Conservation (phyloP, 1,140 invertebrate species). For the Aphis craccivora region DNA sequence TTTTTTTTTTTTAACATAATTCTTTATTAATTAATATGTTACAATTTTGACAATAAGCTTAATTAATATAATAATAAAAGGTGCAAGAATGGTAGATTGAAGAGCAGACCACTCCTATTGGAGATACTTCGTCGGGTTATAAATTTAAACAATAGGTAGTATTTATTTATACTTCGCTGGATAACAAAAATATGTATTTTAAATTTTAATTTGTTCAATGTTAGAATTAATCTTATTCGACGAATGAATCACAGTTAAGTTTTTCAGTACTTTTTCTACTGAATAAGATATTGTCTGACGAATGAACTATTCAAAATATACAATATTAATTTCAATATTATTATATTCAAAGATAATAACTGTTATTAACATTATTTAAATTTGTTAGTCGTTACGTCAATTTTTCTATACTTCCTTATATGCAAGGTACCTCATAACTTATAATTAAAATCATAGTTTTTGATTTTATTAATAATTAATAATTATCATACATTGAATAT, state of each 20-base stretch:
- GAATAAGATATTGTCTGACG: not conserved
- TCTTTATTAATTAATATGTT: too few relatives aligned
- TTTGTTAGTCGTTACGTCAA: not conserved
- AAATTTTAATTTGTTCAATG: not conserved
- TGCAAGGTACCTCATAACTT: too few relatives aligned
- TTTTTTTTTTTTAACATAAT: too few relatives aligned
- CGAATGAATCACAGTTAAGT: not conserved
- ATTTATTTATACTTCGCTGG: too few relatives aligned
- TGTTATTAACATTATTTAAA: not conserved
- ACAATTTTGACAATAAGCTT: too few relatives aligned
- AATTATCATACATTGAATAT: not conserved
- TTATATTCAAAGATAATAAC: not conserved
- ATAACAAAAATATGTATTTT: not conserved
- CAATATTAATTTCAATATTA: not conserved
- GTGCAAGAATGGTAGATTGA: too few relatives aligned
- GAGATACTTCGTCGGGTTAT: too few relatives aligned
- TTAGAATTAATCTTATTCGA: not conserved
- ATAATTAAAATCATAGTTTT: not conserved
- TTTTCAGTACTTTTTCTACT: not conserved
- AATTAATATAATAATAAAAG: too few relatives aligned
- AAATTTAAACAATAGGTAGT: too few relatives aligned
- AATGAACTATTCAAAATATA: not conserved
- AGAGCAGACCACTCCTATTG: too few relatives aligned
- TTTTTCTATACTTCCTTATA: not conserved
- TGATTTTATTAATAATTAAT: not conserved